A percentile compares a stretch with the other conserved stretches of the same genome.
phyloP scores from a whole-genome alignment of 2,113 vertebrate genomes.

The Mobula hypostoma region DNA sequence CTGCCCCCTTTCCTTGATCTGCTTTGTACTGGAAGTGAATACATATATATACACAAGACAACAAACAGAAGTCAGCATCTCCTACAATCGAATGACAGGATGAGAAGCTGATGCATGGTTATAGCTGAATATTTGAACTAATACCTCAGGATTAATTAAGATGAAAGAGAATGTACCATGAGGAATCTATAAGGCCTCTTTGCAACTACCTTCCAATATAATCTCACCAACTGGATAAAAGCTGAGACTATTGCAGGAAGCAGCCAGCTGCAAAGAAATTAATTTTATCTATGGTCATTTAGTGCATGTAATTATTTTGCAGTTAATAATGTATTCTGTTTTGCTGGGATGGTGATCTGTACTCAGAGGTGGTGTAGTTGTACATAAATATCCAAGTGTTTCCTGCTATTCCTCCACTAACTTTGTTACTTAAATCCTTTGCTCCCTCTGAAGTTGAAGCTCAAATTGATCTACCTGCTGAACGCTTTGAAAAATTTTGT shows the following conservation, averaged over 20 bases:
- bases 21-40: slow-evolving; percentile 11
- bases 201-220: neutral
- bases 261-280: neutral
- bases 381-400: neutral
- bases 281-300: neutral
- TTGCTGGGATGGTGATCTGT: neutral
- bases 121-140: neutral
- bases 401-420: neutral
- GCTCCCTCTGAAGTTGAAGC: neutral
- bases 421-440: neutral
- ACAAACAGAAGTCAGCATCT: neutral
- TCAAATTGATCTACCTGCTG: neutral
- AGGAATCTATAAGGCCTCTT: neutral
- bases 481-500: neutral
- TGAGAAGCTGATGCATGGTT: neutral
- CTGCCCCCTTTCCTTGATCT: neutral
- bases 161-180: neutral
- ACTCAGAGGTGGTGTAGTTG: neutral
- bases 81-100: slow-evolving; percentile 6
- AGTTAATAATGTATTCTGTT: neutral
- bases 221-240: neutral
- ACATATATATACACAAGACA: neutral
- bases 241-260: neutral
- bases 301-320: neutral
- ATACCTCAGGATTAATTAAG: neutral